Percentiles rank a stretch among this genome's conserved stretches.
These are phyloP conservation scores for Castor canadensis DNA, from an alignment of 2,113 vertebrate genomes.

Conservation along the genomic window DNA sequence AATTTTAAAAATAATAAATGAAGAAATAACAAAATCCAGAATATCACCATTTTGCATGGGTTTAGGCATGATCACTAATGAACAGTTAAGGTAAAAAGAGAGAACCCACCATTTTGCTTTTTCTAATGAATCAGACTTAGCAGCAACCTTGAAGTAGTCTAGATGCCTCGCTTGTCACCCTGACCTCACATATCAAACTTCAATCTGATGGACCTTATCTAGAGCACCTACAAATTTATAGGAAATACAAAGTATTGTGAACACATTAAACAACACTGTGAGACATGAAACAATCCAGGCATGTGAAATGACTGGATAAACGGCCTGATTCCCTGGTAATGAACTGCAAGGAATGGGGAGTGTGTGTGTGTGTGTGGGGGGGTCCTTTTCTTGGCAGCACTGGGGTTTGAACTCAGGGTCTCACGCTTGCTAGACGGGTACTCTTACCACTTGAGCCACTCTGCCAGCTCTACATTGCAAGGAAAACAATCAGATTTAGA, in stretches of 20 bases:
- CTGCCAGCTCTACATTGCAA: no score
- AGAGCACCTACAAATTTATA: background rate
- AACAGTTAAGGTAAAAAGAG: background rate
- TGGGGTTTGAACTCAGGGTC: no score
- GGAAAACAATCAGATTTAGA: background rate
- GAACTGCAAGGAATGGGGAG: no score
- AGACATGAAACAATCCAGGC: background rate
- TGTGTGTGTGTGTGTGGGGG: no score
- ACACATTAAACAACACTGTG: background rate
- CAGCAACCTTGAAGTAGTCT: background rate
- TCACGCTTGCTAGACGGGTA: no score
- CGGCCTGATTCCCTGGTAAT: no score
- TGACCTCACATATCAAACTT: background rate
- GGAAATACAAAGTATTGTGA: background rate
- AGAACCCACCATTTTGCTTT: background rate
- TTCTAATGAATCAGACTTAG: background rate
- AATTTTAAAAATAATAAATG: background rate
- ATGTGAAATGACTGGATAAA: background rate
- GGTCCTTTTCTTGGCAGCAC: no score
- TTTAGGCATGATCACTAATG: background rate
- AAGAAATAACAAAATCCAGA: background rate
- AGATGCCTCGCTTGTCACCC: background rate
- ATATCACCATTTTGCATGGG: background rate
- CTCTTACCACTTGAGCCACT: no score
- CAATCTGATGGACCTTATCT: background rate